Conservation (phyloP, 2,113 vertebrate genomes). For the Ammospiza caudacuta region DNA sequence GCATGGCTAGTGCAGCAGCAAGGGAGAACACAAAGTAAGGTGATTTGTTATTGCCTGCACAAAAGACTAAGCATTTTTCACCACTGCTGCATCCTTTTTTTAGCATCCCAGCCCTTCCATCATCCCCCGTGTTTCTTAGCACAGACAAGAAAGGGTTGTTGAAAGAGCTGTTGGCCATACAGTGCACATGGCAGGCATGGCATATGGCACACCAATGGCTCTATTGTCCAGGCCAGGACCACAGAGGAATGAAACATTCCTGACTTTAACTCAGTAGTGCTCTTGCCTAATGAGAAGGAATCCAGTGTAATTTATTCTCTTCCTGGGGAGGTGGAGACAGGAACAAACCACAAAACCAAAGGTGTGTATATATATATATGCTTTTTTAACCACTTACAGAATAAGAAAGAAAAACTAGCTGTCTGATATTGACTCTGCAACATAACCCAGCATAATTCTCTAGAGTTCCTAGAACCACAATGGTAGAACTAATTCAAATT, state of each 20-base stretch:
- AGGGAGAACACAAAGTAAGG: background rate
- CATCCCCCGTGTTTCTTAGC: background rate
- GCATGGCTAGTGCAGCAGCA: background rate
- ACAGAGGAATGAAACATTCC: slow-evolving; percentile 11
- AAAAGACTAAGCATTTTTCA: background rate
- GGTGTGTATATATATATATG: background rate
- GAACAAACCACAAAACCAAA: background rate
- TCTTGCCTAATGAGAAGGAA: slow-evolving; percentile 31
- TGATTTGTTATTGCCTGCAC: slow-evolving; percentile 18
- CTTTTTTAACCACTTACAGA: background rate
- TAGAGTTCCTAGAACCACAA: background rate
- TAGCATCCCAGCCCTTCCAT: background rate
- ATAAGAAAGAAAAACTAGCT: background rate
- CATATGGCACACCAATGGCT: slow-evolving; percentile 25
- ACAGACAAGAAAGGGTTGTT: slow-evolving; percentile 1
- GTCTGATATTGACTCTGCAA: background rate
- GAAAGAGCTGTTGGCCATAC: background rate
- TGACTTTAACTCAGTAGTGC: slow-evolving; percentile 23
- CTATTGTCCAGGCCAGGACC: background rate
- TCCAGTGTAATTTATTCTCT: slow-evolving; percentile 17
- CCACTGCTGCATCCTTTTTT: background rate
- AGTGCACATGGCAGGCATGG: background rate
- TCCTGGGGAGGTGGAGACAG: background rate
- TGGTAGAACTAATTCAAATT: background rate
- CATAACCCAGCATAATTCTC: background rate